phyloP scores from a whole-genome alignment of 2,888 invertebrate genomes.

The Drosophila planitibia region DNA sequence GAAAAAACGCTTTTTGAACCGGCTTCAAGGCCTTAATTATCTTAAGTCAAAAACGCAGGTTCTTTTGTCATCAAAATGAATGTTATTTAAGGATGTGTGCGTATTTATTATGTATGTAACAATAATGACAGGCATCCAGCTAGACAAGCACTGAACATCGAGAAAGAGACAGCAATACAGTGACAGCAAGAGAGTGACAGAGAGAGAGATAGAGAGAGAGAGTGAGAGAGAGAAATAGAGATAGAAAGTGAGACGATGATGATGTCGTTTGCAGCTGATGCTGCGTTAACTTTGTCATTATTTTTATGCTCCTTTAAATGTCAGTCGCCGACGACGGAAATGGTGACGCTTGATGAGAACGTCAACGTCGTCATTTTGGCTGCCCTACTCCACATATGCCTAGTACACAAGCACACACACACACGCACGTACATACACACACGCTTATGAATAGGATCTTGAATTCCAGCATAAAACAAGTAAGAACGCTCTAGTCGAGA shows the following conservation, averaged over 20 bases:
- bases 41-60: conserved; percentile 32
- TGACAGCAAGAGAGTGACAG: not conserved
- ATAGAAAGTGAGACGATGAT: conserved; percentile 23
- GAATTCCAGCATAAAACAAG: conserved; percentile 40
- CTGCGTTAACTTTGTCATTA: conserved; percentile 53
- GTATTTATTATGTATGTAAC: conserved; percentile 55
- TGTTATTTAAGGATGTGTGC: conserved; percentile 57
- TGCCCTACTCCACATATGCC: conserved; percentile 61
- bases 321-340: conserved; percentile 45
- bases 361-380: conserved; percentile 52
- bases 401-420: conserved; percentile 9
- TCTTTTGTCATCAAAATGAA: conserved; percentile 44
- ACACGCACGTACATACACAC: conserved; percentile 9
- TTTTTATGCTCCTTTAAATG: conserved; percentile 68
- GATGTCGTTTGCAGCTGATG: conserved; percentile 58
- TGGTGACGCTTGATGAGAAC: conserved; percentile 55
- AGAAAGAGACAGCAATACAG: not conserved
- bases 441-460: conserved; percentile 31
- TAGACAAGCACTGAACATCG: not conserved
- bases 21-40: conserved; percentile 45
- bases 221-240: not conserved
- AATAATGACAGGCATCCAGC: conserved; percentile 39
- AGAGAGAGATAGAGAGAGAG: too few relatives aligned
- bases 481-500: not conserved
- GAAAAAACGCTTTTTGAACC: conserved; percentile 7